These are phyloP conservation scores for Muscidifurax raptorellus DNA, from an alignment of 1,140 invertebrate genomes.

Conservation along the genomic window DNA sequence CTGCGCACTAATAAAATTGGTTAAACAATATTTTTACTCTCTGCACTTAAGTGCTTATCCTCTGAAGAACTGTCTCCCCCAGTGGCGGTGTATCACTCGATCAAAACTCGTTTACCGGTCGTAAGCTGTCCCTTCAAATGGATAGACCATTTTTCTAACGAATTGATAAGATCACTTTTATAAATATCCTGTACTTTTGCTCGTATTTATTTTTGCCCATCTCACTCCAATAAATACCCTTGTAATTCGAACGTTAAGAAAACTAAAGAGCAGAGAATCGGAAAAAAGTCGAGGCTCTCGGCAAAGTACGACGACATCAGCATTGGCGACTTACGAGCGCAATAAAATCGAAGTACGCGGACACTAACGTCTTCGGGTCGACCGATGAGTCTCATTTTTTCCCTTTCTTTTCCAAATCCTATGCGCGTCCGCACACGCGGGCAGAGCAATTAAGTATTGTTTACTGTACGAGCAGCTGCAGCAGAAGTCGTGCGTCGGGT, in stretches of 20 bases:
- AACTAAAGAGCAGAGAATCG: neutral
- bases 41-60: neutral
- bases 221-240: too few species aligned
- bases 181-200: too few species aligned
- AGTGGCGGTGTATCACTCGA: too few species aligned
- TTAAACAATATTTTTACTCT: neutral
- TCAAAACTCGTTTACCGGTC: too few species aligned
- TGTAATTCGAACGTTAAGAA: too few species aligned
- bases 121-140: too few species aligned
- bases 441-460: slow-evolving; percentile 21
- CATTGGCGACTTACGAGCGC: neutral
- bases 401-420: neutral
- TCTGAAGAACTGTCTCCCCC: too few species aligned
- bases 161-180: too few species aligned
- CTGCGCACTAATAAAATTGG: neutral
- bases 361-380: neutral
- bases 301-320: neutral
- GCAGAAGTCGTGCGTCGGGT: neutral
- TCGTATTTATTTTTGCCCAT: too few species aligned
- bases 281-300: neutral
- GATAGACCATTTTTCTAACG: too few species aligned
- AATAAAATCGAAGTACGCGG: slow-evolving; percentile 27
- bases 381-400: neutral
- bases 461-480: slow-evolving; percentile 12
- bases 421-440: neutral